Conservation (phyloP, 2,797 vertebrate genomes). For the Leptoclinus maculatus region DNA sequence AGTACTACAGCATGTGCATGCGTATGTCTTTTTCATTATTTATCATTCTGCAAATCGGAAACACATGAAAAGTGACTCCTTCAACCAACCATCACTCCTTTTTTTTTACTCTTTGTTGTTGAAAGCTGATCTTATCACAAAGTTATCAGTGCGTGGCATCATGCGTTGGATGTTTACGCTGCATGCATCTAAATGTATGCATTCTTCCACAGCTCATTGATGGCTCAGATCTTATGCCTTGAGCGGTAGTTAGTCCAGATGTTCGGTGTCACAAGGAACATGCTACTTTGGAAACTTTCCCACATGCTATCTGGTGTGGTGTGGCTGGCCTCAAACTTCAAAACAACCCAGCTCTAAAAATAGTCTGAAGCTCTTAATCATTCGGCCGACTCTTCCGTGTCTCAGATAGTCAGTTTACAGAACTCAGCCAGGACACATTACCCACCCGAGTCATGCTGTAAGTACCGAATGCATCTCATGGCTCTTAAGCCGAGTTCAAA, state of each 20-base stretch:
- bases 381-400: slow-evolving; percentile 59
- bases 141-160: slow-evolving; percentile 43
- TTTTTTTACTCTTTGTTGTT: slow-evolving; percentile 35
- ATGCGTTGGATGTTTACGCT: slow-evolving; percentile 39
- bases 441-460: slow-evolving; percentile 17
- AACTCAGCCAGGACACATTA: slow-evolving; percentile 41
- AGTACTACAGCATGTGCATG: neutral
- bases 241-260: slow-evolving; percentile 79
- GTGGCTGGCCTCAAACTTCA: slow-evolving; percentile 74
- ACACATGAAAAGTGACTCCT: slow-evolving; percentile 37
- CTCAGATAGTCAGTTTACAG: slow-evolving; percentile 40
- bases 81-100: slow-evolving; percentile 34
- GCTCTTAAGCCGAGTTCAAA: slow-evolving; percentile 35
- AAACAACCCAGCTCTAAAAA: slow-evolving; percentile 80
- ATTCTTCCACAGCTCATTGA: slow-evolving; percentile 59
- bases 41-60: slow-evolving; percentile 40
- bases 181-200: slow-evolving; percentile 42
- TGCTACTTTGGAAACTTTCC: slow-evolving; percentile 82
- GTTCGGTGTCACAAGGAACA: slow-evolving; percentile 77
- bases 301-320: slow-evolving; percentile 80
- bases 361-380: slow-evolving; percentile 68
- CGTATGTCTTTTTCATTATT: slow-evolving; percentile 42
- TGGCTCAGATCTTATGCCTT: slow-evolving; percentile 67
- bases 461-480: slow-evolving; percentile 23
- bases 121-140: slow-evolving; percentile 62